Base-by-base conservation (phyloP, 2,797 vertebrate species). In the Poeciliopsis gracilis region DNA sequence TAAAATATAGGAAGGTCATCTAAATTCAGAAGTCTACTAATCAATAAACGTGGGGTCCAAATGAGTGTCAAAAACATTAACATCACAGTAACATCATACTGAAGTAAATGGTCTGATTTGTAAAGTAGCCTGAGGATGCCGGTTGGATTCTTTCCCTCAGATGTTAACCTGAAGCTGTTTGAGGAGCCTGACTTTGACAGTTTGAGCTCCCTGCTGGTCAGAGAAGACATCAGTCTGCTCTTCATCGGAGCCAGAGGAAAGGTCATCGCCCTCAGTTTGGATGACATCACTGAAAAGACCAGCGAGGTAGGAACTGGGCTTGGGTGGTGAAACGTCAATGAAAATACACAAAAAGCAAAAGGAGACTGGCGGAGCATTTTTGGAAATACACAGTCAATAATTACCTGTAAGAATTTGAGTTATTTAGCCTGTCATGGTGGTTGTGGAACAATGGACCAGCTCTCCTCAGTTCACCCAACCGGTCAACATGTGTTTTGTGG, bases 141-240 rank as follows among this genome's bases (percentile, higher is more conserved):
- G 61, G 61, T 79, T n/a, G 0, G 5, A 66, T 72, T 69, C 1
- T 76, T 61, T 79, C 23, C 20, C 28, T 33, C 13, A 84, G 86
- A 84, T 11, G 2, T 87, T 47, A 76, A 75, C 30, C 13, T 81
- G 61, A 89, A 73, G 1, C 78, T 69, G 70, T 89, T 89, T 57
- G 63, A 23, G 74, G 80, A 83, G 73, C 41, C 72, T 13, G 66
- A 53, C 30, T 79, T 85, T n/a, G n/a, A 2, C 43, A 28, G 72
- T 33, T 67, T 87, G 76, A 86, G 77, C 63, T 84, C 84, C 74
- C n/a, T 86, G 82, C 66, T 86, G 78, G 49, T 86, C 13, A 84
- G 80, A 83, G 80, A 83, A 0, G 82, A 87, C 46, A 51, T 86
- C 4, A 70, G 75, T 43, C 81, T 61, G 70, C 82, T 83, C 6